Conservation (phyloP, 64 coral and sea anemone species). For the Acropora tenuis region DNA sequence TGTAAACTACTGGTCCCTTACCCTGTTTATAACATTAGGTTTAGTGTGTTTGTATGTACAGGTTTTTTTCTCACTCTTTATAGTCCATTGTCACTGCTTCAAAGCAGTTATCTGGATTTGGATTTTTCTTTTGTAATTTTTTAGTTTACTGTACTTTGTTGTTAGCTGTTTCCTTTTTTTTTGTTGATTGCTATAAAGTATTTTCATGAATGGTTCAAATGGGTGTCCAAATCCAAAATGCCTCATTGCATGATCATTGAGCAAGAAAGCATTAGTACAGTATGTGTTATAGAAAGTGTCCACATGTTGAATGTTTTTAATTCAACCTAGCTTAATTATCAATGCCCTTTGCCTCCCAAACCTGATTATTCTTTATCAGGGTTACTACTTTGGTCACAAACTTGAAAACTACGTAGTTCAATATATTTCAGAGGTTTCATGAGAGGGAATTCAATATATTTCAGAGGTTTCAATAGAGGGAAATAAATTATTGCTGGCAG, state of each 20-base stretch:
- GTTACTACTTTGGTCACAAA: background rate
- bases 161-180: too few relatives aligned
- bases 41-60: too few relatives aligned
- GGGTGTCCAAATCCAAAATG: background rate
- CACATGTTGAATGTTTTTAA: background rate
- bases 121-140: too few relatives aligned
- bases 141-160: too few relatives aligned
- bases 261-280: too few relatives aligned
- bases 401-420: too few relatives aligned
- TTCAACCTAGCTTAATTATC: background rate
- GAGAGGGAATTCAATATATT: too few relatives aligned
- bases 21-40: too few relatives aligned
- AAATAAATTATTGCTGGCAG: background rate
- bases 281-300: background rate
- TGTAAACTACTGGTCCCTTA: too few relatives aligned
- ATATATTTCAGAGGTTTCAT: background rate
- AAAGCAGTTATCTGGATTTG: too few relatives aligned
- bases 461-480: background rate
- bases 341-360: background rate
- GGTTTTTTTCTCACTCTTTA: too few relatives aligned
- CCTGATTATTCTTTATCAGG: background rate
- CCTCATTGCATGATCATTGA: background rate
- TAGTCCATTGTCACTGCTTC: too few relatives aligned
- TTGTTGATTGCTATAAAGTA: background rate
- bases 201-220: background rate